phyloP scores from a whole-genome alignment of 2,113 vertebrate species.

The Xiphophorus hellerii region DNA sequence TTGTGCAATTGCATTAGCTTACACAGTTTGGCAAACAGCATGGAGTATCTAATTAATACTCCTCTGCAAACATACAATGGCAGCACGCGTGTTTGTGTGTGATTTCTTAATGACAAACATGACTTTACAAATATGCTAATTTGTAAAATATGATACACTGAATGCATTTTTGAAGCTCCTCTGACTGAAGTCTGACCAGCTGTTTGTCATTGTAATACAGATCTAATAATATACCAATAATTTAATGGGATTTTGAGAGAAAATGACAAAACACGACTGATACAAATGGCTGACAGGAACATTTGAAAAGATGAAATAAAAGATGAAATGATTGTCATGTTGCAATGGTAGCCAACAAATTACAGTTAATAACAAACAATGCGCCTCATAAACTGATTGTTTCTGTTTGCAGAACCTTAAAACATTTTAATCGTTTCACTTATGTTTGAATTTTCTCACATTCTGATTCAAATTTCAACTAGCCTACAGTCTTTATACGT shows the following conservation, averaged over 20 bases:
- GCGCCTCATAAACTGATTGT: neutral
- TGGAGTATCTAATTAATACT: slow-evolving; percentile 50
- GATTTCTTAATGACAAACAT: slow-evolving; percentile 6
- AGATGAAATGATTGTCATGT: slow-evolving; percentile 33
- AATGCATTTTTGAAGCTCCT: neutral
- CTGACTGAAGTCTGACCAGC: neutral
- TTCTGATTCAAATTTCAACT: neutral
- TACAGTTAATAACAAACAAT: slow-evolving; percentile 36
- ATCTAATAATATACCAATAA: neutral
- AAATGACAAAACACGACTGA: neutral
- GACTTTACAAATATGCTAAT: neutral
- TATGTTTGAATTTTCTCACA: neutral
- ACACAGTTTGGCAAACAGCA: slow-evolving; percentile 49
- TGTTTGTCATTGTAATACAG: neutral
- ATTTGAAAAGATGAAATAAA: slow-evolving; percentile 36
- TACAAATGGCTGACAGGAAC: neutral
- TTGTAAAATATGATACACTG: neutral
- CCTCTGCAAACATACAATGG: neutral
- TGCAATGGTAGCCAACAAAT: slow-evolving; percentile 31
- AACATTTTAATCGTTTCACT: neutral
- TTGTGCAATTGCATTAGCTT: slow-evolving; percentile 55
- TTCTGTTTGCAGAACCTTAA: slow-evolving; percentile 9
- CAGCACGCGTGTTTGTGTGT: neutral
- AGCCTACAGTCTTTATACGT: too few relatives aligned
- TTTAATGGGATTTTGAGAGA: neutral